phyloP scores from a whole-genome alignment of 2,797 vertebrate species.

The Poecilia velifera region DNA sequence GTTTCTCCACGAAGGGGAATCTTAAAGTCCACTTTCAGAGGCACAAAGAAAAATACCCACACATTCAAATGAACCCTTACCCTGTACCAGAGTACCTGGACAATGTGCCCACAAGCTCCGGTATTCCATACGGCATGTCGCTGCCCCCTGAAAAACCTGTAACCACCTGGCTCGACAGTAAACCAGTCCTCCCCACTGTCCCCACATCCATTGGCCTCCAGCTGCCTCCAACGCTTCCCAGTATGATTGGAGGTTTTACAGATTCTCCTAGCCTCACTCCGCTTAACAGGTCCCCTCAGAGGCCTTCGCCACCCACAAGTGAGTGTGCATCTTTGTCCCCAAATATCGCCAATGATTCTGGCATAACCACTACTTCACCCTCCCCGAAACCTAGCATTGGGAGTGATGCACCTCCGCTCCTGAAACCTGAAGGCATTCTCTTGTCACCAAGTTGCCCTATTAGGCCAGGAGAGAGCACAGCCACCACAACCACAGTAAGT shows the following conservation, averaged over 20 bases:
- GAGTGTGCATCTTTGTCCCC: constrained; percentile 96
- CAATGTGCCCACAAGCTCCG: constrained; percentile 97
- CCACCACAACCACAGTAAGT: constrained; percentile 76
- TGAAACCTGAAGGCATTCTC: constrained; percentile 87
- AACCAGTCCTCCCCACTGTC: constrained; percentile 91
- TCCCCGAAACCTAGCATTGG: constrained; percentile 85
- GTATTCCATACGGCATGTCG: constrained; percentile 99
- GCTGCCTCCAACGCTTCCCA: constrained; percentile 90
- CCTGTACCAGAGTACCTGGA: constrained; percentile 99
- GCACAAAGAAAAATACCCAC: constrained; percentile 99
- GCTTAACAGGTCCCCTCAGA: constrained; percentile 92
- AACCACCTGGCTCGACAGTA: constrained; percentile 98
- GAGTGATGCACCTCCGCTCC: constrained; percentile 76
- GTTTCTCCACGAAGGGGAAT: constrained; percentile 99
- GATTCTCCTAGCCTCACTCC: constrained; percentile 95
- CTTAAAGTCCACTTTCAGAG: constrained; percentile 99
- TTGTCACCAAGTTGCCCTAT: constrained; percentile 82
- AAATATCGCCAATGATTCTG: constrained; percentile 86
- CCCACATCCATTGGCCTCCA: constrained; percentile 92
- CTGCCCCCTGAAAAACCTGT: constrained; percentile 97
- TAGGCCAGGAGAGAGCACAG: constrained; percentile 82
- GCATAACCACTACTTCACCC: constrained; percentile 80
- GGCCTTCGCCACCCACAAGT: constrained; percentile 93
- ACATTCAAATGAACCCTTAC: constrained; percentile 99
- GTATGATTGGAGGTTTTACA: constrained; percentile 85